Evolutionary conservation across 2,797 vertebrate species (phyloP).

Genomic region (Streptopelia turtur): DNA sequence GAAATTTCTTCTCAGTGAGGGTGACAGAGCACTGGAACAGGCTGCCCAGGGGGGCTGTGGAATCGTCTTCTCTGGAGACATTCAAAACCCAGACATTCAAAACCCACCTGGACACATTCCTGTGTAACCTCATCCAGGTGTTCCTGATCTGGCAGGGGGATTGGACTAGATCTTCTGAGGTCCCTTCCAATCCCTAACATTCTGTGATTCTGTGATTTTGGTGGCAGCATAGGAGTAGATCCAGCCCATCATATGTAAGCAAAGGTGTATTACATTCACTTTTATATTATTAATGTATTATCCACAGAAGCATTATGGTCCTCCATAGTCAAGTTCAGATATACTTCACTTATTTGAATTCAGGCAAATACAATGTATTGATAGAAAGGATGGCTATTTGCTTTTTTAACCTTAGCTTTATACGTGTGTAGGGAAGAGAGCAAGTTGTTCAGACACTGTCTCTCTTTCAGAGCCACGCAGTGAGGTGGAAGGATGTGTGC

Average conservation of each 20-base stretch:
- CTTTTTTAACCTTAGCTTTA: background rate
- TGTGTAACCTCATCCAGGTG: too few species aligned
- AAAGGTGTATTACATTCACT: background rate
- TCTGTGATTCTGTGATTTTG: background rate
- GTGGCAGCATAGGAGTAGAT: background rate
- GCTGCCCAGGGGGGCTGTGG: too few species aligned
- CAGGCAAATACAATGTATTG: background rate
- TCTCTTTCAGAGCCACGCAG: fast-evolving
- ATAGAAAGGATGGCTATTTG: background rate
- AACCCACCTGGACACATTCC: too few species aligned
- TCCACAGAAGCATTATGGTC: background rate
- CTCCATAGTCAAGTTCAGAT: background rate
- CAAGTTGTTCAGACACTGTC: fast-evolving
- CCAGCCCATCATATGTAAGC: background rate
- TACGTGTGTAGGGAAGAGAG: background rate
- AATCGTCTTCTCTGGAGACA: too few species aligned
- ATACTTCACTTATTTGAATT: background rate
- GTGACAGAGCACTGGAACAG: too few species aligned
- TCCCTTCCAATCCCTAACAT: too few species aligned
- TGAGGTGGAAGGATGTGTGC: background rate
- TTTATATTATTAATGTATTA: background rate
- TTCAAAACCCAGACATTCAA: too few species aligned
- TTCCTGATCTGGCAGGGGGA: too few species aligned
- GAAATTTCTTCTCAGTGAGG: too few species aligned
- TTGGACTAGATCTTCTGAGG: too few species aligned